phyloP scores from a whole-genome alignment of 2,797 vertebrate genomes.

The Pseudomugil tenellus region DNA sequence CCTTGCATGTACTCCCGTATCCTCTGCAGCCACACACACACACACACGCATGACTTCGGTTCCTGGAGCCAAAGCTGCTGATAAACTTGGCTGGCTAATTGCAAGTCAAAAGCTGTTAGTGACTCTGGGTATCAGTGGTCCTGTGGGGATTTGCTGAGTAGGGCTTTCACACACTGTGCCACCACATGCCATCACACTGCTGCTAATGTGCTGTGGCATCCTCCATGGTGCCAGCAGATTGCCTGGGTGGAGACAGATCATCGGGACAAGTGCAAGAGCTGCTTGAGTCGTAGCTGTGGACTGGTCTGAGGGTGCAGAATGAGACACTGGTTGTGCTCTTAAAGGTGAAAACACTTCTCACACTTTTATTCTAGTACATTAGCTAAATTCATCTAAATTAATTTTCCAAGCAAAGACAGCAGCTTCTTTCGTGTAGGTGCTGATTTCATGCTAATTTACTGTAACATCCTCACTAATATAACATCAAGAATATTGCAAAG shows the following conservation, averaged over 20 bases:
- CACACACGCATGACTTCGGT: constrained; percentile 24
- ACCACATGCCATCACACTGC: constrained; percentile 52
- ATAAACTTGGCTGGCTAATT: constrained; percentile 82
- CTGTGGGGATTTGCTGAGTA: constrained; percentile 60
- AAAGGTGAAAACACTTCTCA: constrained; percentile 51
- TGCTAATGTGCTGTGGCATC: constrained; percentile 77
- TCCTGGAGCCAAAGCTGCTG: constrained; percentile 67
- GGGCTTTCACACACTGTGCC: constrained; percentile 64
- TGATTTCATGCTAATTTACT: constrained; percentile 3
- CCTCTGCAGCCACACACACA: constrained; percentile 11
- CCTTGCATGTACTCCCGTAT: constrained; percentile 25
- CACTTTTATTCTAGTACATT: constrained; percentile 56
- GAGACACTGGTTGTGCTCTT: constrained; percentile 44
- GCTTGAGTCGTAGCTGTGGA: not conserved
- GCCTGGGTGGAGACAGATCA: constrained; percentile 69
- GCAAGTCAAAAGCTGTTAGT: constrained; percentile 82
- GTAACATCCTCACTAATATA: not conserved
- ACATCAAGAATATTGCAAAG: not conserved
- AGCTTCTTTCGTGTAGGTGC: constrained; percentile 32
- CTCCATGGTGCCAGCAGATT: constrained; percentile 72
- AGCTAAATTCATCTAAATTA: constrained; percentile 31
- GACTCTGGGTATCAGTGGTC: constrained; percentile 68
- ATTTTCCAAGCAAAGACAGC: constrained; percentile 38
- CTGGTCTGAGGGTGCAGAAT: constrained; percentile 21
- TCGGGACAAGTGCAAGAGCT: constrained; percentile 41